Evolutionary conservation across 1,140 invertebrate species (phyloP), one percentile per base, ranked within the genome.

Genomic region (Caenorhabditis briggsae): DNA sequence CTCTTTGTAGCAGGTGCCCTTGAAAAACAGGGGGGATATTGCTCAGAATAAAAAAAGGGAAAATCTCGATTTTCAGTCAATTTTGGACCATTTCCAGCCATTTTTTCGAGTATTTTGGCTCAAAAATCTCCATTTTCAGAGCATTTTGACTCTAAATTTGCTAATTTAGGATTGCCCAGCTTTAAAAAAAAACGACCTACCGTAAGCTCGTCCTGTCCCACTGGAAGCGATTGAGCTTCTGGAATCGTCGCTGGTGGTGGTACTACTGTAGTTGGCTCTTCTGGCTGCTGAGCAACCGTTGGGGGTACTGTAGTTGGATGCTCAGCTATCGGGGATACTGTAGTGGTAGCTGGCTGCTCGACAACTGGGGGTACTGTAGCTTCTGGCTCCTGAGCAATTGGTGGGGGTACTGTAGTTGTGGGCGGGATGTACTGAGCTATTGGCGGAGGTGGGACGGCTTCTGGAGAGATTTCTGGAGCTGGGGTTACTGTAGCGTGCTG

Each of bases 1-100:
- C 12, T 78, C 70, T 78, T 78, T 78, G 70, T 78, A 78, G 70
- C 70, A 78, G 46, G 25, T 20, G 46, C 70, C 70, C 70, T 78
- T 14, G 14, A 46, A 70, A 43, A 46, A 78, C 23, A 43, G n/a
- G 46, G 46, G 46, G 70, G 20, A 12, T 20, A 25, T n/a, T n/a
- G 56, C n/a, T 25, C 23, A 9, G n/a, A 3, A 5, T 6, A 61
- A 61, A 53, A 6, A 53, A 9, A 53, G 0, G 50, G 50, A 6
- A 12, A 14, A 14, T 53, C 50, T 14, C 16, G 12, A 53, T 53
- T 53, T 53, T 53, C 50, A 53, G 50, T 53, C 50, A 53, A 12
- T 53, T 53, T 9, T 16, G 16, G 50, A 53, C 50, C 9, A 12
- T 33, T 33, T 33, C 3, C 1, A 33, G 33, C 33, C 33, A 33